Percentiles rank a stretch among this genome's conserved stretches.
These are phyloP conservation scores for Amiota communis DNA, from an alignment of 2,888 invertebrate species.

Conservation along the genomic window DNA sequence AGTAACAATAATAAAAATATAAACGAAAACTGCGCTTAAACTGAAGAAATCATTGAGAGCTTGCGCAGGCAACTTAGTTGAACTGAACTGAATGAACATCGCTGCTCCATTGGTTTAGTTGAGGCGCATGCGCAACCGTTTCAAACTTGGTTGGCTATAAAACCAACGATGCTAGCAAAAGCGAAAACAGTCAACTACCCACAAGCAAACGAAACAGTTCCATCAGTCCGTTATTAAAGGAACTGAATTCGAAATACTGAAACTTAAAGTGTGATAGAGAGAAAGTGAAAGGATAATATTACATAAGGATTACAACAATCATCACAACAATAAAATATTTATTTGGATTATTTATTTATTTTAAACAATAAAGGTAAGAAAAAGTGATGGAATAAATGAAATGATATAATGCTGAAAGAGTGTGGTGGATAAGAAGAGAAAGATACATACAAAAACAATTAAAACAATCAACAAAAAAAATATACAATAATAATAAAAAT, in stretches of 20 bases:
- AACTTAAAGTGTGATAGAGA: constrained; percentile 31
- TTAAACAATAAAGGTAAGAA: constrained; percentile 51
- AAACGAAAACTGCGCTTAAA: constrained; percentile 32
- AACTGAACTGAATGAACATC: constrained; percentile 11
- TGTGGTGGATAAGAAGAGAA: too few species aligned
- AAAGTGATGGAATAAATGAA: constrained; percentile 40
- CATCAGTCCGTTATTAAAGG: constrained; percentile 30
- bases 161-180: constrained; percentile 57
- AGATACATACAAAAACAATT: constrained; percentile 17
- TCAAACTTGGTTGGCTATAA: constrained; percentile 64
- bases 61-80: constrained; percentile 29
- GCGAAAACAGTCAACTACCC: constrained; percentile 67
- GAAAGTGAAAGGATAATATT: constrained; percentile 56
- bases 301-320: constrained; percentile 57
- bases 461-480: constrained; percentile 15
- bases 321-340: constrained; percentile 7
- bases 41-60: neutral
- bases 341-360: constrained; percentile 54
- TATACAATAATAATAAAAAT: constrained; percentile 26
- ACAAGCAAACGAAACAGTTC: constrained; percentile 53
- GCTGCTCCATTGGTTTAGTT: constrained; percentile 18
- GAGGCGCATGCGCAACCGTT: constrained; percentile 52
- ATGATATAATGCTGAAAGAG: constrained; percentile 8
- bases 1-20: constrained; percentile 24
- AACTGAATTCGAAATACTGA: constrained; percentile 32